phyloP scores from a whole-genome alignment of 2,888 invertebrate genomes.

The Trachelus tabidus region DNA sequence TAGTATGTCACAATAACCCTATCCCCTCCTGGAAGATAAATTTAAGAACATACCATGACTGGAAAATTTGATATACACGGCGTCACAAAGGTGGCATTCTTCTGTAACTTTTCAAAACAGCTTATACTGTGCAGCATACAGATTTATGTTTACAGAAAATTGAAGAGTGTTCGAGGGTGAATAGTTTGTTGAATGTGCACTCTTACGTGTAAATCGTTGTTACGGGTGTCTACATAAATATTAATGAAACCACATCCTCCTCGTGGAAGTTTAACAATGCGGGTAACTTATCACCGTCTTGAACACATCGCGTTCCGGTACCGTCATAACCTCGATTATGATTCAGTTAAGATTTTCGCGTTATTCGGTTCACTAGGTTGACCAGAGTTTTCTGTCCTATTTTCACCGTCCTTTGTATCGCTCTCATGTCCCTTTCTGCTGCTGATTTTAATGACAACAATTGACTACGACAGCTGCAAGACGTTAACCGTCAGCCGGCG shows the following conservation, averaged over 20 bases:
- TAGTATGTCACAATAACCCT: not conserved
- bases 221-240: not conserved
- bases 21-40: not conserved
- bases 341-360: not conserved
- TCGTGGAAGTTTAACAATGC: not conserved
- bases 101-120: not conserved
- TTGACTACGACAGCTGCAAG: conserved; percentile 10
- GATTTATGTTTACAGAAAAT: not conserved
- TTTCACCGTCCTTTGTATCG: not conserved
- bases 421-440: not conserved
- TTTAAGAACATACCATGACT: not conserved
- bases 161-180: not conserved
- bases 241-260: not conserved
- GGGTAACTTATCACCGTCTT: not conserved
- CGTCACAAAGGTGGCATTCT: not conserved
- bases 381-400: not conserved
- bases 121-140: not conserved
- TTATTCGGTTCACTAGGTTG: not conserved
- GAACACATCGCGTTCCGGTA: not conserved
- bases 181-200: not conserved
- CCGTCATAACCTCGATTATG: not conserved
- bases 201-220: not conserved
- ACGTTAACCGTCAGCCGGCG: conserved; percentile 2
- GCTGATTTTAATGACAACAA: conserved; percentile 1
- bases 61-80: not conserved